Base-by-base conservation (phyloP, 1,140 invertebrate species). In the Cyphomyrmex costatus region DNA sequence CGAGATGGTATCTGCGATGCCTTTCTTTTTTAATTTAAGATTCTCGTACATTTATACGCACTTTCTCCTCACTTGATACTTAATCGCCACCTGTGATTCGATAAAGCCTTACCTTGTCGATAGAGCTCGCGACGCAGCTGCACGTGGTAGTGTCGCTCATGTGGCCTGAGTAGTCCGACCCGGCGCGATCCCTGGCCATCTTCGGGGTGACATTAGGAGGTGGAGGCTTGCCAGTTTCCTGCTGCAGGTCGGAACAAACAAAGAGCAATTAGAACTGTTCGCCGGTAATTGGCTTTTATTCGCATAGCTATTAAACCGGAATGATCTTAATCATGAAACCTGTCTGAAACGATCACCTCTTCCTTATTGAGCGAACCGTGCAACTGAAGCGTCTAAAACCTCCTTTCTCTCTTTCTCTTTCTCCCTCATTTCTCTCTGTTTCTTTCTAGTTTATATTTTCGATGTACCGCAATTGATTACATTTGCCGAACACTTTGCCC, bases 61-160 rank as follows among this genome's bases (percentile, higher is more conserved):
- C 8, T 53, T 53, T 21, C 14, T 36, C 12, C 0, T 1, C 10
- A 66, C n/a, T 8, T 33, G 14, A 42, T 46, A 3, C 42, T 8
- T 12, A 42, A 77, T 77, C 0, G 7, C 16, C 8, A n/a, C 61
- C 24, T 42, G 14, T 27, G 3, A 6, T 53, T 16, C 4, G 1
- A 10, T 14, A 14, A 68, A 68, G 16, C 19, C 85, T 89, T 86
- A 93, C 94, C 92, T 95, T 95, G 71, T 94, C 94, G 36, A 94
- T 78, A 24, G 93, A 93, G 86, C 86, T 92, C 21, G 89, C 85
- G 51, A 92, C 92, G 56, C 94, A 95, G 73, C 93, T 95, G 90
- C 94, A 95, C 53, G 92, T 93, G 19, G 93, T 94, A 2, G 91
- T 91, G 76, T 95, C 93, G 82, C 93, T 95, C 91, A 94, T 93